These are phyloP conservation scores for Amitus sp. DNA, from an alignment of 2,888 invertebrate species.

Conservation along the genomic window DNA sequence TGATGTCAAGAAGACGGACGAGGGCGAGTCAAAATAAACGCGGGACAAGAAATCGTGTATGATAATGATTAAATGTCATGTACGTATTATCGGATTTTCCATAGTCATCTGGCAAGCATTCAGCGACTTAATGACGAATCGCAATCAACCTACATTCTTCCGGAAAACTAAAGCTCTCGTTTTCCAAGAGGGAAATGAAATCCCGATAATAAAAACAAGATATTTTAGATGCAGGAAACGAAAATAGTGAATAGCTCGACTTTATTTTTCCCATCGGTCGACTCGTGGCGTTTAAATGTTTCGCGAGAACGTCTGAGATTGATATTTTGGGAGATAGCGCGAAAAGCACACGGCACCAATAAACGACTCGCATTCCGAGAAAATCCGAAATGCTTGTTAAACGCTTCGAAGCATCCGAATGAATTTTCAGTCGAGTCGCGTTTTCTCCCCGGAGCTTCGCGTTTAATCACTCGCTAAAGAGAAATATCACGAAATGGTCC, in stretches of 20 bases:
- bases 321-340: slow-evolving; percentile 62
- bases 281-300: slow-evolving; percentile 23
- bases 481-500: slow-evolving; percentile 18
- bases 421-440: not conserved
- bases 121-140: not conserved
- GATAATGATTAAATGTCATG: slow-evolving; percentile 9
- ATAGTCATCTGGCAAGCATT: slow-evolving; percentile 11
- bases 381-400: slow-evolving; percentile 28
- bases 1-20: slow-evolving; percentile 5
- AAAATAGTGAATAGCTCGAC: not conserved
- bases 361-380: slow-evolving; percentile 38
- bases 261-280: not conserved
- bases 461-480: slow-evolving; percentile 10
- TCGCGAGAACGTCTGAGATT: slow-evolving; percentile 55
- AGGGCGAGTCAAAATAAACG: slow-evolving; percentile 18
- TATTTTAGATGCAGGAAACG: too few relatives aligned
- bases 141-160: too few relatives aligned
- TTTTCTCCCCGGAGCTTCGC: slow-evolving; percentile 2
- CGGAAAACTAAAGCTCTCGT: too few relatives aligned
- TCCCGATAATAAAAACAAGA: too few relatives aligned
- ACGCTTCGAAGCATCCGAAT: not conserved
- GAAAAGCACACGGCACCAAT: slow-evolving; percentile 62
- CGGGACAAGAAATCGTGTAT: slow-evolving; percentile 9
- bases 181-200: too few relatives aligned
- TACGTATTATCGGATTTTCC: slow-evolving; percentile 16